phyloP scores from a whole-genome alignment of 1,140 invertebrate genomes.

The Cherax destructor region DNA sequence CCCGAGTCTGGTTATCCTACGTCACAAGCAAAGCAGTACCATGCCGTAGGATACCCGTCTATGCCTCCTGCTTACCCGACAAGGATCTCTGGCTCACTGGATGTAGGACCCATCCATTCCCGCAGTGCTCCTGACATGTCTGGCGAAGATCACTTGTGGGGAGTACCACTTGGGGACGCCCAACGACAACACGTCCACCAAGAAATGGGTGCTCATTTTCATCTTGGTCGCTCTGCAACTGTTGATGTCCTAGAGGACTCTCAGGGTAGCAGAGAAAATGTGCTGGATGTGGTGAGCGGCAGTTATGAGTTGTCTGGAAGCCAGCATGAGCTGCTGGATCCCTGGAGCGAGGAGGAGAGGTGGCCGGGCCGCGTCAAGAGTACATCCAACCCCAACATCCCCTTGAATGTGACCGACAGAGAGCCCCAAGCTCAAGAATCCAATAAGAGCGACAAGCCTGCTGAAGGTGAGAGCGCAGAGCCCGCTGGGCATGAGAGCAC shows the following conservation, averaged over 20 bases:
- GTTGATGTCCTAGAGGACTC: slow-evolving; percentile 47
- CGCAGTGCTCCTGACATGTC: not conserved
- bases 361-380: slow-evolving; percentile 44
- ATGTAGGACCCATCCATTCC: not conserved
- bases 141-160: not conserved
- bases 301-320: not conserved
- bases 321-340: not conserved
- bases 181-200: slow-evolving; percentile 24
- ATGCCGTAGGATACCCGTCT: slow-evolving; percentile 40
- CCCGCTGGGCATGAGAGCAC: not conserved
- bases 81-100: slow-evolving; percentile 10
- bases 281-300: not conserved
- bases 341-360: not conserved
- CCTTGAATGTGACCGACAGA: slow-evolving; percentile 64
- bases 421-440: slow-evolving; percentile 59
- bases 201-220: slow-evolving; percentile 39
- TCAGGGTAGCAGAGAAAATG: slow-evolving; percentile 11
- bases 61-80: slow-evolving; percentile 15
- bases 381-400: slow-evolving; percentile 60
- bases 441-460: slow-evolving; percentile 41
- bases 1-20: not conserved
- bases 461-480: not conserved
- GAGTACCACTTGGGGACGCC: not conserved
- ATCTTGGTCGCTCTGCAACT: slow-evolving; percentile 48
- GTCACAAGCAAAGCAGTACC: slow-evolving; percentile 29